Percentiles rank a stretch among this genome's conserved stretches.
phyloP scores from a whole-genome alignment of 2,797 vertebrate species.

The Neosalanx taihuensis region DNA sequence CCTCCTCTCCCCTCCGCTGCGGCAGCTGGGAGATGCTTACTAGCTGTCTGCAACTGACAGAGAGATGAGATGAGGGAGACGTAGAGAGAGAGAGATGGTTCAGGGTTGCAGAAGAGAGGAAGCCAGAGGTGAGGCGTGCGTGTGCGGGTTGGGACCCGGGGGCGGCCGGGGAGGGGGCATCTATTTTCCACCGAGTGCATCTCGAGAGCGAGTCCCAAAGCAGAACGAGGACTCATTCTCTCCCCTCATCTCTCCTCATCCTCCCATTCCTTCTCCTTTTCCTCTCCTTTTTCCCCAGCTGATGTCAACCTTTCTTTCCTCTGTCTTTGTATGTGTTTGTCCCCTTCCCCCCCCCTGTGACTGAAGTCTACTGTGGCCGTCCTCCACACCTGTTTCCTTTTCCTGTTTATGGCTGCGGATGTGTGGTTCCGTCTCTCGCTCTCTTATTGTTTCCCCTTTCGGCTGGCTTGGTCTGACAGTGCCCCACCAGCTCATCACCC shows the following conservation, averaged over 20 bases:
- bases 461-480: not conserved
- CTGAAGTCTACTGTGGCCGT: not conserved
- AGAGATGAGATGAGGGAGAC: conserved; percentile 14
- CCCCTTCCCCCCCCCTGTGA: not conserved
- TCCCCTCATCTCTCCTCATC: conserved; percentile 21
- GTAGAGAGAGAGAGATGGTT: conserved; percentile 13
- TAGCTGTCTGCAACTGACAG: conserved; percentile 34
- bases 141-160: not conserved
- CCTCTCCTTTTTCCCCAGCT: not conserved
- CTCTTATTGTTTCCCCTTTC: not conserved
- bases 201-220: not conserved
- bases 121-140: not conserved
- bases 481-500: no score
- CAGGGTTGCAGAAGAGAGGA: conserved; percentile 14
- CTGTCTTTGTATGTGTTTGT: not conserved
- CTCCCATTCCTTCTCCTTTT: not conserved
- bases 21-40: conserved; percentile 63
- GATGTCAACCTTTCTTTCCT: not conserved
- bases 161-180: not conserved
- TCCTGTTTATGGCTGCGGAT: conserved; percentile 3
- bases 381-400: not conserved
- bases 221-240: conserved; percentile 22
- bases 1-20: conserved; percentile 41
- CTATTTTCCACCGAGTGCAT: no score
- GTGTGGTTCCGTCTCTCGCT: conserved; percentile 9